Base-by-base conservation (phyloP, 2,888 invertebrate species). In the Antitype chi region DNA sequence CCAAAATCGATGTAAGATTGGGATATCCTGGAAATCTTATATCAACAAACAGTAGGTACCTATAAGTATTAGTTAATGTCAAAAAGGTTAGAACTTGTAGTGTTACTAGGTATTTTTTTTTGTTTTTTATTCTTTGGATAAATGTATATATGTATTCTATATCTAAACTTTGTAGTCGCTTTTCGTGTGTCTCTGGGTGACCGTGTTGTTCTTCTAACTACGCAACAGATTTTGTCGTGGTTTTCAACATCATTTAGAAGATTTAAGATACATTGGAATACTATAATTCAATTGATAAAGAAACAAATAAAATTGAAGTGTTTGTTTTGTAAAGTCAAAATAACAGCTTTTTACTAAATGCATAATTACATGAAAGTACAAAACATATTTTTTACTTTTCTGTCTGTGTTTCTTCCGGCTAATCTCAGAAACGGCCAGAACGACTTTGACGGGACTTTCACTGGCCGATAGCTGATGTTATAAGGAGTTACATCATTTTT, bases 1-100 rank as follows among this genome's bases (percentile, higher is more conserved):
- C 49, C 55, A 71, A 57, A 72, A 63, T 80, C n/a, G 17, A 23
- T n/a, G 15, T 67, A 28, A 17, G 2, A 28, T 23, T 43, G 32
- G 9, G 1, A 11, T 52, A 52, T 38, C 38, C 38, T 6, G 38
- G 38, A 38, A 0, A 38, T 52, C 49, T 59, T 47, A 47, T 52
- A 17, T 59, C 20, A 28, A 59, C 28, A 28, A 8, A 28, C 59
- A 3, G 4, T 28, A 28, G n/a, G n/a, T 20, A 20, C 7, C 7
- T 20, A 20, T 59, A 9, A 28, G 8, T 59, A 28, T 59, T 59
- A 59, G n/a, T 55, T 55, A n/a, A 53, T 55, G n/a, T n/a, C 6
- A 25, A 15, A 17, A 59, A 28, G 28, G 17, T 28, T 28, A 59
- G 8, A 59, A 17, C 8, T 28, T 59, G 59, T 25, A 4, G 59